Conservation (phyloP, 2,888 invertebrate species). For the Rhaphigaster nebulosa region DNA sequence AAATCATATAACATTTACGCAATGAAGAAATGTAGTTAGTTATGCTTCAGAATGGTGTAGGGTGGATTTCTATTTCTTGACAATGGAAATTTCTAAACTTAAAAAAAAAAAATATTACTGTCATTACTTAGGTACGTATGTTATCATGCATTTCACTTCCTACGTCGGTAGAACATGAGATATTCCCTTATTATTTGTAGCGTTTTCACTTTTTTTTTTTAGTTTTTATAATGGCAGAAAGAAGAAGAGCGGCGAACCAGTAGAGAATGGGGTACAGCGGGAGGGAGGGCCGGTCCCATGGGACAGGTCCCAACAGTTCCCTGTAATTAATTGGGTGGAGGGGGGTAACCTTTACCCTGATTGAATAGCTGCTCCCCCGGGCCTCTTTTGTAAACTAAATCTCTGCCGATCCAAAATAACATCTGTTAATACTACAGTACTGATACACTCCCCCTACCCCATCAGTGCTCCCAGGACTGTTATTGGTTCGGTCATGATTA, state of each 20-base stretch:
- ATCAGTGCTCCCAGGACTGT: neutral
- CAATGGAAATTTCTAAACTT: too few relatives aligned
- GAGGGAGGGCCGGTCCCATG: neutral
- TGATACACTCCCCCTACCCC: neutral
- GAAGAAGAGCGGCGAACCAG: neutral
- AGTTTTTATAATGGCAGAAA: neutral
- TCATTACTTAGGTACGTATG: too few relatives aligned
- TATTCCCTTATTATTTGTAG: neutral
- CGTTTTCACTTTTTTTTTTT: neutral
- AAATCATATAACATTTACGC: too few relatives aligned
- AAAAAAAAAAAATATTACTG: too few relatives aligned
- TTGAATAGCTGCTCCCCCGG: constrained; percentile 62
- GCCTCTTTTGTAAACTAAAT: constrained; percentile 30
- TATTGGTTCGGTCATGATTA: neutral
- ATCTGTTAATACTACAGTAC: constrained; percentile 11
- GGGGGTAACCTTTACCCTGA: constrained; percentile 63
- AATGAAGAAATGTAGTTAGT: too few relatives aligned
- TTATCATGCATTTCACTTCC: too few relatives aligned
- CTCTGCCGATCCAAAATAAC: constrained; percentile 26
- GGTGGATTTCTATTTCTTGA: too few relatives aligned
- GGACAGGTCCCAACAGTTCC: constrained; percentile 52
- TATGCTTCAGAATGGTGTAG: too few relatives aligned
- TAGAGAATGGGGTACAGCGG: neutral
- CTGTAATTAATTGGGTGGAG: constrained; percentile 62
- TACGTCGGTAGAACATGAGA: too few relatives aligned